Base-by-base conservation (phyloP, 2,797 vertebrate species). In the Propithecus perrieri region DNA sequence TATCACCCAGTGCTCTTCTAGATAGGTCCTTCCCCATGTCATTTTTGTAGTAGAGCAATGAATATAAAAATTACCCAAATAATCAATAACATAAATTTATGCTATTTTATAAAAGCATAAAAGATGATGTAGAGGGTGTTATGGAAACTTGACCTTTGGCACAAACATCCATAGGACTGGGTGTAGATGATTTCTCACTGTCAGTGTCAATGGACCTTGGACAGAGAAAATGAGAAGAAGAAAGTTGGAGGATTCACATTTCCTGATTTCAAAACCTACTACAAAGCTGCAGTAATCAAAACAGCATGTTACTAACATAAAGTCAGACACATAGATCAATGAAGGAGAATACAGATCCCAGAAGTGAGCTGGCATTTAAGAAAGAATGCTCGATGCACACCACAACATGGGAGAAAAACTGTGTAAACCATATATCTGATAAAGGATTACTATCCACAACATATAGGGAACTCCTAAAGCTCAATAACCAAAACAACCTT, bases 91-190 rank as follows among this genome's bases (percentile, higher is more conserved):
- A 65, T 38, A 43, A 50, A n/a, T 57, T 63, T 63, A 15, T 63
- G 30, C 30, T 63, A 33, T 63, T 33, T 33, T 17, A 63, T 63
- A 63, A 63, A 63, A 63, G 30, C 14, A 63, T 63, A 63, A 63
- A 63, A 33, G 2, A 4, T 5, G 7, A 67, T 35, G 12, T 13
- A 24, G 1, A 22, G 1, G 3, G 3, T 72, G 5, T n/a, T 72
- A 43, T 10, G 12, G 12, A 80, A 80, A 4, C 5, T 61, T 61
- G 43, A 22, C 14, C 13, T 71, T 50, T 38, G 26, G 3, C 8
- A 87, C 20, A 72, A 72, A 59, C 33, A 57, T 18, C 18, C 14
- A 7, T 7, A 4, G n/a, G 18, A 61, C 30, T 50, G 1, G 9
- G 7, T 61, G 4, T 26, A 22, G 5, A 26, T 72, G 5, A 53